A percentile compares a stretch with the other conserved stretches of the same genome.
Conservation (phyloP, 2,113 vertebrate species). For the Podilymbus podiceps region DNA sequence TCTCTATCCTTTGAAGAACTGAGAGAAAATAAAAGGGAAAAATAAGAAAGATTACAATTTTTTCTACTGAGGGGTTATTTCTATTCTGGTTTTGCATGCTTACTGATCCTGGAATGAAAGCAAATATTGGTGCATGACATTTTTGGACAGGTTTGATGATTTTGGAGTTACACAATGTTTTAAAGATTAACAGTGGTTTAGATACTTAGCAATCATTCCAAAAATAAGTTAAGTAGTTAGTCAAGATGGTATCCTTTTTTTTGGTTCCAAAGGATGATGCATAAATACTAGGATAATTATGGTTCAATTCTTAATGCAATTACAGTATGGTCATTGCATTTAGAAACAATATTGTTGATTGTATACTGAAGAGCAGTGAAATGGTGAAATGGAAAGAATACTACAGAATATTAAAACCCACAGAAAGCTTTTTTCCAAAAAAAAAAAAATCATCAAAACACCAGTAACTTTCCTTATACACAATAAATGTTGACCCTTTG, state of each 20-base stretch:
- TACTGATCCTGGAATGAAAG: not conserved
- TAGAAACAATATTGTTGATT: not conserved
- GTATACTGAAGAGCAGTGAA: not conserved
- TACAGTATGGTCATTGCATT: not conserved
- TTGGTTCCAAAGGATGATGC: not conserved
- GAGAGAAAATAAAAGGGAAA: not conserved
- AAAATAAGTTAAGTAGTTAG: not conserved
- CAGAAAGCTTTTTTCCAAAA: not conserved
- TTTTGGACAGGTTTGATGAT: not conserved
- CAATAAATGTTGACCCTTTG: not conserved
- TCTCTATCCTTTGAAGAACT: not conserved
- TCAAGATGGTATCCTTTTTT: not conserved
- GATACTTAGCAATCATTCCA: not conserved
- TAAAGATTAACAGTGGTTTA: not conserved
- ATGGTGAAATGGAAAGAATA: not conserved
- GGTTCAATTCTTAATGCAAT: not conserved
- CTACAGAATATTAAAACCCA: not conserved
- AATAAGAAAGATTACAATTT: not conserved
- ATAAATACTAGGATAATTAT: not conserved
- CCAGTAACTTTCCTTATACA: not conserved
- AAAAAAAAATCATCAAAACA: too few species aligned
- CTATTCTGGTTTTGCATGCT: not conserved
- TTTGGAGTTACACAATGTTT: not conserved
- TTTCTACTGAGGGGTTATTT: not conserved
- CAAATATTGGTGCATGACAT: not conserved